Conservation (phyloP, 2,113 vertebrate genomes). For the Scolopax mira region DNA sequence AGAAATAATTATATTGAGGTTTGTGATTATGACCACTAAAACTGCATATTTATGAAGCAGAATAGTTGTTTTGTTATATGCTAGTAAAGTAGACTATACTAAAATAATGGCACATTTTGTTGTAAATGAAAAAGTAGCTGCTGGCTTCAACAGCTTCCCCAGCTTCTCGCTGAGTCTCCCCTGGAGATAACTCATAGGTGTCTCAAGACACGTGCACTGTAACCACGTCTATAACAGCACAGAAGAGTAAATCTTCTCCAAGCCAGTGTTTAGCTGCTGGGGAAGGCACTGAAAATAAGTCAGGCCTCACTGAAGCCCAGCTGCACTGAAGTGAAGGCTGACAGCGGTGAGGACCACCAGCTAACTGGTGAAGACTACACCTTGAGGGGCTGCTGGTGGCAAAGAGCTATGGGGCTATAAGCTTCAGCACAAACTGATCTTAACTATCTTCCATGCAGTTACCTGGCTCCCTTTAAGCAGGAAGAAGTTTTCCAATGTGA, state of each 20-base stretch:
- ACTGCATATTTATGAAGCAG: not conserved
- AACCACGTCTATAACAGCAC: not conserved
- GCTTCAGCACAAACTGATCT: not conserved
- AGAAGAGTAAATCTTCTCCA: not conserved
- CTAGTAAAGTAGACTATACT: not conserved
- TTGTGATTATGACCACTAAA: not conserved
- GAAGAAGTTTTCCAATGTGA: not conserved
- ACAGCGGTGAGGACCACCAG: not conserved
- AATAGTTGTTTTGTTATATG: not conserved
- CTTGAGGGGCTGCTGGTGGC: not conserved
- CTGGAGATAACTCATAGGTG: not conserved
- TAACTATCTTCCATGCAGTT: not conserved
- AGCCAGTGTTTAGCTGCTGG: not conserved
- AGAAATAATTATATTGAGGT: not conserved
- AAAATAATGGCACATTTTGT: not conserved
- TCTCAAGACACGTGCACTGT: fast-evolving
- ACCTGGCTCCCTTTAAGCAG: not conserved
- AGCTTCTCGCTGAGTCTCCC: not conserved
- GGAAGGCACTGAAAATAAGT: not conserved
- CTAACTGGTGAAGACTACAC: not conserved
- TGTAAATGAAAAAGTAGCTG: not conserved
- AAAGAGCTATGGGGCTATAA: not conserved
- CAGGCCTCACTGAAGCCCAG: not conserved
- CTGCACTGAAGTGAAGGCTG: not conserved
- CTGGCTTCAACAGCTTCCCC: not conserved